Base-by-base conservation (phyloP, 37 sponge, comb jelly and placozoan species). In the Oopsacas minuta region DNA sequence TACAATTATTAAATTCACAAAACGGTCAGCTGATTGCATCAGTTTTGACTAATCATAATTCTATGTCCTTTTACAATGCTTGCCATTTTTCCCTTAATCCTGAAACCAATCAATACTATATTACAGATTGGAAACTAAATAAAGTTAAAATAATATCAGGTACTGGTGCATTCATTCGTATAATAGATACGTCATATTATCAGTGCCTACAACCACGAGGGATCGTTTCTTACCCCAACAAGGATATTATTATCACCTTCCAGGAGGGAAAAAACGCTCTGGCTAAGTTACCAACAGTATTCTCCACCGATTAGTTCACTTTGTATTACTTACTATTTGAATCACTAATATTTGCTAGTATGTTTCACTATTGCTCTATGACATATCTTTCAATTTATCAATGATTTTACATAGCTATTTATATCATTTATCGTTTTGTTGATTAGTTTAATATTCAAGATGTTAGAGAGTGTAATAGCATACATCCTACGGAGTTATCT, bases 381-480 rank as follows among this genome's bases (percentile, higher is more conserved):
- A 46, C 17, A 46, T 46, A 12, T 46, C 12, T 46, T 46, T 46
- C 51, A 46, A 22, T 46, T 46, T 46, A 22, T 22, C 17, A 17
- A 46, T 46, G 51, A 12, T 17, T 46, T 12, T 22, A 46, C 28
- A 61, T 10, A 20, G 32, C 3, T 61, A 61, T 12, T 25, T 25
- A 5, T 12, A 12, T 61, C 28, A 7, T 32, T 20, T 61, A 32
- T 61, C 30, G 7, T 61, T 61, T 32, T 34, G 75, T 61, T 61
- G 75, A 5, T 61, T 61, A 12, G n/a, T n/a, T n/a, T n/a, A n/a
- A n/a, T n/a, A n/a, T n/a, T n/a, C n/a, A n/a, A n/a, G n/a, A 61
- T 61, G 75, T 34, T 61, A 61, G 75, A 61, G 75, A 61, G 75
- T n/a, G 75, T 61, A 12, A 61, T 61, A 61, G 75, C 75, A 5